Evolutionary conservation across 2,113 vertebrate genomes (phyloP).

Genomic region (Microtus montanus): DNA sequence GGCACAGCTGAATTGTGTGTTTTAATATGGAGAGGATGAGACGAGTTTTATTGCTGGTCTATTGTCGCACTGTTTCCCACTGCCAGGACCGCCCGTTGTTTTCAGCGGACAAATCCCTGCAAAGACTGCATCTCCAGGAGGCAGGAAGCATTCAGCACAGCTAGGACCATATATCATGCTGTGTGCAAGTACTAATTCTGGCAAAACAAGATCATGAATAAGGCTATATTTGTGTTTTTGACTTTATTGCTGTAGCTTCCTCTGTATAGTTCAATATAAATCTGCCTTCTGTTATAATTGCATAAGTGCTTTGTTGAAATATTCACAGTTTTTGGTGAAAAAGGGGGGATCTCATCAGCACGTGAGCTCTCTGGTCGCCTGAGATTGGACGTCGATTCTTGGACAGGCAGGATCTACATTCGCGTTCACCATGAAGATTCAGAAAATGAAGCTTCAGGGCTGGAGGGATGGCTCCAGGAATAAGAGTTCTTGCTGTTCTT

Average conservation of each 20-base stretch:
- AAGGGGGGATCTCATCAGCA: no score
- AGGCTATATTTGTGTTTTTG: background rate
- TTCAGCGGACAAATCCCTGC: background rate
- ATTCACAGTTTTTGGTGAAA: no score
- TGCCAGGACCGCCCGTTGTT: background rate
- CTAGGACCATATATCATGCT: background rate
- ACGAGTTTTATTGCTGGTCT: background rate
- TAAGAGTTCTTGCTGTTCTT: background rate
- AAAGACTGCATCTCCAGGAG: background rate
- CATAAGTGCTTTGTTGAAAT: background rate
- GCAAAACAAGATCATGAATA: background rate
- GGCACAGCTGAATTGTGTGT: background rate
- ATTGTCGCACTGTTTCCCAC: background rate
- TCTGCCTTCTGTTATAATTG: background rate
- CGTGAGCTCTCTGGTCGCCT: background rate
- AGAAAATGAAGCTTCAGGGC: background rate
- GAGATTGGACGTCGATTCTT: background rate
- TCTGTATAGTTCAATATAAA: background rate
- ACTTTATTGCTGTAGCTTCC: background rate
- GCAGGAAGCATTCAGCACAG: background rate
- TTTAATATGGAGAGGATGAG: background rate
- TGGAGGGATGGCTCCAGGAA: background rate
- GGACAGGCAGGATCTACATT: background rate
- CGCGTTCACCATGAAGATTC: background rate
- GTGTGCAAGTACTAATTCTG: background rate